A percentile compares a stretch with the other conserved stretches of the same genome.
Evolutionary conservation across 2,797 vertebrate species (phyloP).

Genomic region (Oceanodroma leucorhoa): DNA sequence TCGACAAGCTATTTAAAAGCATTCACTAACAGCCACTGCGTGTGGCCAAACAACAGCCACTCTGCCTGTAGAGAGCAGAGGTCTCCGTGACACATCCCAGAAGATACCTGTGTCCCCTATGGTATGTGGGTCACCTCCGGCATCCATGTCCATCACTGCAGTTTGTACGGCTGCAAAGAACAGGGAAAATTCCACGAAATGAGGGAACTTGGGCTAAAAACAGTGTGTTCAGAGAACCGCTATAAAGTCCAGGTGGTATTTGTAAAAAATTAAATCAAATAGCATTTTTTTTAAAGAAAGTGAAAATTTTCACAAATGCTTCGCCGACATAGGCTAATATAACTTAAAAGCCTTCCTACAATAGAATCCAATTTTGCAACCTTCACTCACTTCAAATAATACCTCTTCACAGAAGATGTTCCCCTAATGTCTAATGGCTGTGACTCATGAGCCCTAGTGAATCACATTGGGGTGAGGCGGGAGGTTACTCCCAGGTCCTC

Average conservation of each 20-base stretch:
- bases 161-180: not conserved
- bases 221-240: not conserved
- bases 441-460: not conserved
- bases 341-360: slow-evolving; percentile 12
- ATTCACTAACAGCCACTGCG: not conserved
- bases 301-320: not conserved
- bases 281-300: not conserved
- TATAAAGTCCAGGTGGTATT: not conserved
- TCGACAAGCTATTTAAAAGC: fast-evolving
- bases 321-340: not conserved
- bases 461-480: not conserved
- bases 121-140: fast-evolving
- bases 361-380: not conserved
- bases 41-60: not conserved
- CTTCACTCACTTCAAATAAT: not conserved
- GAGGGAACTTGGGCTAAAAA: not conserved
- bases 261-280: not conserved
- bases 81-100: not conserved
- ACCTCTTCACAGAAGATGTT: not conserved
- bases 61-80: not conserved
- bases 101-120: fast-evolving
- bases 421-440: not conserved
- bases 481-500: not conserved
- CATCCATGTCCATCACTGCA: not conserved
- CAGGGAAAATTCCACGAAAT: not conserved